These are phyloP conservation scores for Sebastes trivittatus DNA, from an alignment of 2,797 vertebrate genomes.

Conservation along the genomic window DNA sequence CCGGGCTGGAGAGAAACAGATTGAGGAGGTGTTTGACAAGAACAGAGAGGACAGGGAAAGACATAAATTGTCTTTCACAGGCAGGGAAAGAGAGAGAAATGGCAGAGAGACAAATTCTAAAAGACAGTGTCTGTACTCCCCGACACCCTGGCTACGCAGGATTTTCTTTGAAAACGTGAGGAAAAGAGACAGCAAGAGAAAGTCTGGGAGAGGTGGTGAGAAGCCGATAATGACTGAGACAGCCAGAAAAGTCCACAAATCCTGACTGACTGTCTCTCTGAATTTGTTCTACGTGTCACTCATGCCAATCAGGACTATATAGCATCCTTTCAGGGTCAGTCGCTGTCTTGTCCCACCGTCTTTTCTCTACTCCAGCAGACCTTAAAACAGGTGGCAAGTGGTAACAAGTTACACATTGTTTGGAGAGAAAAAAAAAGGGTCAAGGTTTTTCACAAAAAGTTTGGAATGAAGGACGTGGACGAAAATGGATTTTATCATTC, in stretches of 20 bases:
- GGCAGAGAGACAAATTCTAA: conserved; percentile 44
- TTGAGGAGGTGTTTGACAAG: conserved; percentile 8
- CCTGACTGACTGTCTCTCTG: conserved; percentile 27
- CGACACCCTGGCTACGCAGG: background rate
- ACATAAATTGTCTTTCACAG: conserved; percentile 24
- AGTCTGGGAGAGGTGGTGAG: conserved; percentile 33
- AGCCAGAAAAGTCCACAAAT: conserved; percentile 42
- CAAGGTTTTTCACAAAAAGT: background rate
- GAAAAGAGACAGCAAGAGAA: conserved; percentile 41
- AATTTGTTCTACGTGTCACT: conserved; percentile 32
- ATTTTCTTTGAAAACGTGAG: conserved; percentile 47
- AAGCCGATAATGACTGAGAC: conserved; percentile 41
- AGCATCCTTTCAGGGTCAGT: background rate
- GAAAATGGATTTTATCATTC: background rate
- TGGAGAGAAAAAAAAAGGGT: background rate
- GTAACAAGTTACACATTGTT: background rate
- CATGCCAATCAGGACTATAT: background rate
- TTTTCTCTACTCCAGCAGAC: background rate
- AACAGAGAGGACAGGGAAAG: conserved; percentile 7
- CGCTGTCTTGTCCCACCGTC: background rate
- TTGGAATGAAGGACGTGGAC: background rate
- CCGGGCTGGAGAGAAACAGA: background rate
- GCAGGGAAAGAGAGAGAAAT: conserved; percentile 20
- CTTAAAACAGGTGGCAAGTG: conserved; percentile 5
- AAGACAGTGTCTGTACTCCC: conserved; percentile 36